Evolutionary conservation across 2,797 vertebrate species (phyloP), one percentile per base, ranked within the genome.

Genomic region (Podargus strigoides): DNA sequence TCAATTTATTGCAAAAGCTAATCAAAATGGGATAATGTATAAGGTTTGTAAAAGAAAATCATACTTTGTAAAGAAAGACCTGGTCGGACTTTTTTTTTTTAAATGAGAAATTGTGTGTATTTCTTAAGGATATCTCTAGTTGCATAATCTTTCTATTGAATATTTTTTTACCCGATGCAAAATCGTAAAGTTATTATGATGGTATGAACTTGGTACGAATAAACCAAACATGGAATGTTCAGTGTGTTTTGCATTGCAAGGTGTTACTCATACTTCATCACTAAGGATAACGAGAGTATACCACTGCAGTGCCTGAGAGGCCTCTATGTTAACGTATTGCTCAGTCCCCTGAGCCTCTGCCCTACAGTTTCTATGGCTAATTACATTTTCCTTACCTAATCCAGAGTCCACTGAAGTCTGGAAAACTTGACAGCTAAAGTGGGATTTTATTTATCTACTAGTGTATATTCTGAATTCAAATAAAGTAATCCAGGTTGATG

Each of bases 1-100:
- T n/a, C n/a, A n/a, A 86, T 94, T 96, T 96, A 95, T 95, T 96
- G 34, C 41, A 59, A 82, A 90, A 79, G 20, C 23, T 2, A 84
- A 80, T 81, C 36, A 44, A 72, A 93, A 32, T 66, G 36, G 11
- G 24, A 5, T 39, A 39, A 58, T 88, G 13, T 74, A 32, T 52
- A 74, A 47, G 12, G 17, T 79, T 95, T 87, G 30, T 85, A 70
- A 59, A 72, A 56, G 26, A 90, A 93, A 85, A 68, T 52, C 0
- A 1, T 77, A 9, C 60, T 93, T 94, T 87, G 3, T 93, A 89
- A 87, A 74, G 39, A 56, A 79, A 59, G 39, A 66, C 6, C 19
- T 50, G n/a, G 85, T 47, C 18, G 30, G 58, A 62, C 15, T 32
- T 64, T 3, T 52, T 80, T 92, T 93, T 73, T 23, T 24, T 34